Base-by-base conservation (phyloP, 2,113 vertebrate species). In the Peromyscus polionotus region DNA sequence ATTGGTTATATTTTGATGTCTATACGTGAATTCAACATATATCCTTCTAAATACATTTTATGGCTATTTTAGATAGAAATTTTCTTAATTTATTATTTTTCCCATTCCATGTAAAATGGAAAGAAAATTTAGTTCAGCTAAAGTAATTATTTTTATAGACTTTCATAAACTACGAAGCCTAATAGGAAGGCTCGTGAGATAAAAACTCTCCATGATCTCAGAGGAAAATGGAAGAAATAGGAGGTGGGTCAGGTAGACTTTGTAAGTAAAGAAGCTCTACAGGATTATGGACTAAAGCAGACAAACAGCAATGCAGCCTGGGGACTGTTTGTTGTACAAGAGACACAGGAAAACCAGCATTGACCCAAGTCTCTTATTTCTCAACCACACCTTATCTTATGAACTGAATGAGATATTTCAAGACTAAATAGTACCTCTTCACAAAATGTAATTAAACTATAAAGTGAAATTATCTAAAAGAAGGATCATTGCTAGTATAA, bases 361-460 rank as follows among this genome's bases (percentile, higher is more conserved):
- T 16, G 19, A 45, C 16, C 12, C 65, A 75, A 20, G 9, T 3
- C 5, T 93, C 57, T 65, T 42, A 92, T 81, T 88, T 88, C 13
- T 95, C 42, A 39, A 72, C 84, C 89, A 94, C 39, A 42, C 13
- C 73, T 83, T 63, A 88, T 73, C 16, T 79, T 73, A 92, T 70
- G 88, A 85, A 57, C 59, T 80, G 4, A 95, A 75, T 61, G 57
- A 86, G 13, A 80, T 92, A 59, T 28, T 86, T 96, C 20, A 22
- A 51, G 39, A 80, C 6, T 96, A 20, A 51, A 5, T 73, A 39
- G 61, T 86, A 81, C 42, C 17, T n/a, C 0, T 57, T 42, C 20
- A 76, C 36, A 33, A 89, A 54, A 57, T 54, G 26, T 36, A 93
- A 91, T 91, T 61, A 93, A 73, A 63, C 85, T 72, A 57, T 20